phyloP scores from a whole-genome alignment of 2,888 invertebrate species.

The Ophion costatus region DNA sequence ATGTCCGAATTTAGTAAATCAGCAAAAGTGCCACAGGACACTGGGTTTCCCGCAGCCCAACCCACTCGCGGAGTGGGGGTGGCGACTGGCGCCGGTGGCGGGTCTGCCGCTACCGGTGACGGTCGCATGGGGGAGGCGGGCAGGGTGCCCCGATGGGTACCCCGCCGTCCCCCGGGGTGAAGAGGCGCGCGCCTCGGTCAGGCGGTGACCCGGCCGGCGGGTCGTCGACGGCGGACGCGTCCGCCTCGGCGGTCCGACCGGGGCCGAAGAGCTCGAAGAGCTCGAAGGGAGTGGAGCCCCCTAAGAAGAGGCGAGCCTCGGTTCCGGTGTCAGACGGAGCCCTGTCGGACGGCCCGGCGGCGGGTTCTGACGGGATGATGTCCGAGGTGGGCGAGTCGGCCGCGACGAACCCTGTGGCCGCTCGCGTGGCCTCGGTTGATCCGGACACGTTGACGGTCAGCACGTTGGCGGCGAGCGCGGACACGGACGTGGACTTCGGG shows the following conservation, averaged over 20 bases:
- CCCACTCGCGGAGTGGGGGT: no score
- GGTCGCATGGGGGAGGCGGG: no score
- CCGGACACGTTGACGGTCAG: background rate
- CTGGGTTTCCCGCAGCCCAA: slow-evolving; percentile 13
- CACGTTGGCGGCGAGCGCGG: background rate
- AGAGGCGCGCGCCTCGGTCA: background rate
- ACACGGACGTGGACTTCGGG: background rate
- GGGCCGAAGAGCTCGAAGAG: background rate
- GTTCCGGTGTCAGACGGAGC: background rate
- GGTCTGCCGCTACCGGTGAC: no score
- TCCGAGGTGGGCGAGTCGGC: background rate
- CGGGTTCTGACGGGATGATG: background rate
- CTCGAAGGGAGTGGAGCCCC: background rate
- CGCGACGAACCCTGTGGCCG: background rate
- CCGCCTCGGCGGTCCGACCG: no score
- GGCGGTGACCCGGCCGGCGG: background rate
- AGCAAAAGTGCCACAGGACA: background rate
- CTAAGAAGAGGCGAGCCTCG: background rate
- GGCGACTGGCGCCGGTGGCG: no score
- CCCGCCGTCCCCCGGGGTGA: no score
- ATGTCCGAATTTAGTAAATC: background rate
- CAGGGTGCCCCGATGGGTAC: no score
- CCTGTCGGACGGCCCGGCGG: background rate
- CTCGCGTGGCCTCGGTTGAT: background rate
- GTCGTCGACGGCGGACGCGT: background rate